A percentile compares a stretch with the other conserved stretches of the same genome.
phyloP scores from a whole-genome alignment of 2,888 invertebrate species.

The Orchestes rusci region DNA sequence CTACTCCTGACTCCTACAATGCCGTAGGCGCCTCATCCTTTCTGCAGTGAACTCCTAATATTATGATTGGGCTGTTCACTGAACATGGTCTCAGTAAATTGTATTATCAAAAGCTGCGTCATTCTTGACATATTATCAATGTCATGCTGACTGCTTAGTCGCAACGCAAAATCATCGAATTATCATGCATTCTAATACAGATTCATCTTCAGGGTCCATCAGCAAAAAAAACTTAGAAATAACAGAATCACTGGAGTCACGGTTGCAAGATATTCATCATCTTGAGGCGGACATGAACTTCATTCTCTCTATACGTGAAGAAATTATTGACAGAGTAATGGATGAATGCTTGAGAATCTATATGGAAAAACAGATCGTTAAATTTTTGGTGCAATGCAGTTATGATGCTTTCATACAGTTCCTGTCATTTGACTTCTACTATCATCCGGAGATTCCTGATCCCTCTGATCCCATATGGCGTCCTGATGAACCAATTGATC shows the following conservation, averaged over 20 bases:
- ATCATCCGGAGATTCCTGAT: slow-evolving; percentile 17
- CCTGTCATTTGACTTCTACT: slow-evolving; percentile 18
- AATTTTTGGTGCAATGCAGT: slow-evolving; percentile 22
- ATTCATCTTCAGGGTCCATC: no score
- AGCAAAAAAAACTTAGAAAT: no score
- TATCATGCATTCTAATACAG: no score
- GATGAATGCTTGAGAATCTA: slow-evolving; percentile 18
- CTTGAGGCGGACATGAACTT: slow-evolving; percentile 13
- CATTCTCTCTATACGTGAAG: slow-evolving; percentile 18
- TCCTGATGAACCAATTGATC: slow-evolving; percentile 16
- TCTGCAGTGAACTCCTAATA: no score
- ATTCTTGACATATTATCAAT: no score
- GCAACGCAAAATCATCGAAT: no score
- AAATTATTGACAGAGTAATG: slow-evolving; percentile 19
- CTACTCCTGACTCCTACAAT: no score
- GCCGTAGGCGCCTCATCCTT: no score
- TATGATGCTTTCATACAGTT: slow-evolving; percentile 20
- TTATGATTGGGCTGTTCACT: no score
- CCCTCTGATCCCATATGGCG: slow-evolving; percentile 6
- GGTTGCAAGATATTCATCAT: not conserved
- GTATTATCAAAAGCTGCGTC: no score
- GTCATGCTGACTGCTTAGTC: no score
- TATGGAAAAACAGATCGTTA: slow-evolving; percentile 17
- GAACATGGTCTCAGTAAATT: no score
- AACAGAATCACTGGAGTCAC: not conserved